Evolutionary conservation across 2,888 invertebrate species (phyloP), one percentile per base, ranked within the genome.

Genomic region (Tubulanus polymorphus): DNA sequence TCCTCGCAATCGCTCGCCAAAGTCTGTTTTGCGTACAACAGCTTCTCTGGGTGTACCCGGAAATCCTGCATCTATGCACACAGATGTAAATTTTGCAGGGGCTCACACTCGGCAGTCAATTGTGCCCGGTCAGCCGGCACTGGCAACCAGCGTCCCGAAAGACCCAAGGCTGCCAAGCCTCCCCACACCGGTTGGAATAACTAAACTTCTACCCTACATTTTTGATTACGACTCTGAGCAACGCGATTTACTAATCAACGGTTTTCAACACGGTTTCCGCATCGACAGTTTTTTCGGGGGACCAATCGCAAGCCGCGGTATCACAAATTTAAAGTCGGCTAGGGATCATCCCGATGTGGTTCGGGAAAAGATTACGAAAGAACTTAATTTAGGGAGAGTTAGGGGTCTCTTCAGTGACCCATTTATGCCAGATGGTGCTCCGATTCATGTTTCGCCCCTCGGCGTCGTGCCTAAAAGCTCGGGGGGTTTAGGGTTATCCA

Each of bases 401-500:
- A 23, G 20, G 6, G 41, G 41, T 23, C 41, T 23, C 15, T 41
- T 41, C 15, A 23, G 3, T 15, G 3, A 15, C 6, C 41, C 41
- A n/a, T n/a, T n/a, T n/a, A n/a, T n/a, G n/a, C n/a, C n/a, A n/a
- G n/a, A n/a, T n/a, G n/a, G n/a, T n/a, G n/a, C n/a, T n/a, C n/a
- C n/a, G n/a, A n/a, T n/a, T n/a, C n/a, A n/a, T n/a, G n/a, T n/a
- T n/a, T n/a, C n/a, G n/a, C n/a, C n/a, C n/a, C n/a, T n/a, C n/a
- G n/a, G n/a, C n/a, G n/a, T n/a, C n/a, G n/a, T n/a, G n/a, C n/a
- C n/a, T 20, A 41, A 15, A 41, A 5, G 3, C 41, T 23, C 6
- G 41, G 41, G 6, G 41, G 54, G 23, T 59, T 41, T 27, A 48
- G 59, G 1, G 8, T 56, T 26, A 59, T 56, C 1, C 59, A 59